A percentile compares a stretch with the other conserved stretches of the same genome.
Conservation (phyloP, 2,113 vertebrate genomes). For the Vidua chalybeata region DNA sequence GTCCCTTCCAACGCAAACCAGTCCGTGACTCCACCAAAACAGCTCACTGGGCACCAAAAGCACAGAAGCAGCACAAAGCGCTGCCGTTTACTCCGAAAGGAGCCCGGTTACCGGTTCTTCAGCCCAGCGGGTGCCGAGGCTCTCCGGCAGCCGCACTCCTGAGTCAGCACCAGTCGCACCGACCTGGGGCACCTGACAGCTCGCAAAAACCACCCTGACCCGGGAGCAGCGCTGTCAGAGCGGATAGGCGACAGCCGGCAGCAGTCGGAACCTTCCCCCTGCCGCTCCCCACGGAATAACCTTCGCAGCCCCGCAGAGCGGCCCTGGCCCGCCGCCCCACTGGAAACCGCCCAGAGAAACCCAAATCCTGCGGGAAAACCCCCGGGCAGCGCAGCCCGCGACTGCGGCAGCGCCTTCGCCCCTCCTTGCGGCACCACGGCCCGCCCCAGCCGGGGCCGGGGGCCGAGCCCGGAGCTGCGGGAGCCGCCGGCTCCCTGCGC, state of each 20-base stretch:
- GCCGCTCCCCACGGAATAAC: fast-evolving
- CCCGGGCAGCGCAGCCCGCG: background rate
- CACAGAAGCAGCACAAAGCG: background rate
- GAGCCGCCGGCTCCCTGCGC: background rate
- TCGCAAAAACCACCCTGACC: background rate
- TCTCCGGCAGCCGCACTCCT: background rate
- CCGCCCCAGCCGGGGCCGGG: fast-evolving
- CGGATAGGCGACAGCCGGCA: fast-evolving
- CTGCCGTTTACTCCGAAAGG: fast-evolving
- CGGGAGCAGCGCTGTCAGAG: fast-evolving
- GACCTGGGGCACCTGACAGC: background rate
- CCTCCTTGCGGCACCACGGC: background rate
- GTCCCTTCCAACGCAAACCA: background rate
- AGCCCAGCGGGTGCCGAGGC: background rate
- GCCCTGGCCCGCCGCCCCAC: fast-evolving
- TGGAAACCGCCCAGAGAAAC: fast-evolving
- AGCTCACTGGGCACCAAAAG: background rate
- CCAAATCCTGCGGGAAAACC: background rate
- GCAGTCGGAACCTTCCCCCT: fast-evolving
- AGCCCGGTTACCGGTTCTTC: fast-evolving
- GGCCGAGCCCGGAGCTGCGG: background rate
- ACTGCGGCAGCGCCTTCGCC: background rate
- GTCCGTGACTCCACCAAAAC: fast-evolving
- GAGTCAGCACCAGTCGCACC: slow-evolving; percentile 5
- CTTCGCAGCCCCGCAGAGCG: fast-evolving